A percentile compares a stretch with the other conserved stretches of the same genome.
Evolutionary conservation across 2,113 vertebrate genomes (phyloP).

Genomic region (Thermophis baileyi): DNA sequence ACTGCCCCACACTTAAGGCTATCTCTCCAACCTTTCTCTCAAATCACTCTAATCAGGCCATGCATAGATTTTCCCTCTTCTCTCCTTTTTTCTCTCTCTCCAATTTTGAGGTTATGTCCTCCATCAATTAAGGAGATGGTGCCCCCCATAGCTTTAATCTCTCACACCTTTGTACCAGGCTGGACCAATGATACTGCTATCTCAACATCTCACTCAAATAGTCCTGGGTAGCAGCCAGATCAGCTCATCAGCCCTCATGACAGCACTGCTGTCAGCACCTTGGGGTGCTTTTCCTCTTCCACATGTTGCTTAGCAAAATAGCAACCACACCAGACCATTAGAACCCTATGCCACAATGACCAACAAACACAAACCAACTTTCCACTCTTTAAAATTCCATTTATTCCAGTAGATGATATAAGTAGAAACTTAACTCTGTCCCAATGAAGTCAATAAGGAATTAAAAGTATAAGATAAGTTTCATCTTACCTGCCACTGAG

Average conservation of each 20-base stretch:
- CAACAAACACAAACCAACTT: background rate
- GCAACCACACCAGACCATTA: background rate
- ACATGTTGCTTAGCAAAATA: background rate
- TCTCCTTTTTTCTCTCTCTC: background rate
- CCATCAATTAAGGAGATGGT: background rate
- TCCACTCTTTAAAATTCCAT: background rate
- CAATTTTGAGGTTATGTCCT: background rate
- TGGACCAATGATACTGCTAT: background rate
- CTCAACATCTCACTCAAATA: background rate
- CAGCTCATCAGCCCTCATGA: background rate
- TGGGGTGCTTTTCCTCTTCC: background rate
- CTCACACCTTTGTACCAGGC: background rate
- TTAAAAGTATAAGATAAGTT: background rate
- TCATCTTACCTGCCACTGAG: conserved; percentile 84
- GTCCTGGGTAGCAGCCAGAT: background rate
- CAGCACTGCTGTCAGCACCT: background rate
- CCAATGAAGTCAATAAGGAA: background rate
- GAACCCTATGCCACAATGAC: background rate
- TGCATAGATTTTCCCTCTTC: background rate
- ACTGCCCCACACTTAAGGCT: background rate
- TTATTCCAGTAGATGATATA: background rate
- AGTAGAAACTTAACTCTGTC: background rate
- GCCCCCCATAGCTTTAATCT: background rate
- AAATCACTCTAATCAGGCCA: background rate
- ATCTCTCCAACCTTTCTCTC: background rate